A percentile compares a stretch with the other conserved stretches of the same genome.
Evolutionary conservation across 2,113 vertebrate species (phyloP).

Genomic region (Halichoeres trimaculatus): DNA sequence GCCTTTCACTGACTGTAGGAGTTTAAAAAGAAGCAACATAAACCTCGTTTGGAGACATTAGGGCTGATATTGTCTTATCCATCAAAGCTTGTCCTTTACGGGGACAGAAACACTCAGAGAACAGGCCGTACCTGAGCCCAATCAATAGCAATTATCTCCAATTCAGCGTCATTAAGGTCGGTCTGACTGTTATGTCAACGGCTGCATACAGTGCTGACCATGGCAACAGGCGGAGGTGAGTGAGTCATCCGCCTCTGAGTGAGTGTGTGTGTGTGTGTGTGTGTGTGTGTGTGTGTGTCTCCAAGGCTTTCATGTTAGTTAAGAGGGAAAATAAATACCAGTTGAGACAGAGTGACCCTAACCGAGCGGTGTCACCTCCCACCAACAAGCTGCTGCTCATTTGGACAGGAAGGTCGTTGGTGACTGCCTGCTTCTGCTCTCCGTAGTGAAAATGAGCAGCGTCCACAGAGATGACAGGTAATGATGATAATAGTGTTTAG

Average conservation of each 20-base stretch:
- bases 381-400: constrained; percentile 20
- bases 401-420: neutral
- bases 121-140: constrained; percentile 38
- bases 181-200: constrained; percentile 46
- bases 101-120: constrained; percentile 15
- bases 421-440: too few relatives aligned
- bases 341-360: constrained; percentile 40
- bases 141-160: constrained; percentile 64
- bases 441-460: neutral
- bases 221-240: constrained; percentile 55
- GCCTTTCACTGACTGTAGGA: neutral
- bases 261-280: constrained; percentile 27
- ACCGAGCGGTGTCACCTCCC: constrained; percentile 10
- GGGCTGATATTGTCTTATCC: constrained; percentile 15
- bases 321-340: constrained; percentile 18
- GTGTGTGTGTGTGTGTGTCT: constrained; percentile 18
- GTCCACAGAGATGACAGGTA: too few relatives aligned
- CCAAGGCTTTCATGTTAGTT: neutral
- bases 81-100: constrained; percentile 32
- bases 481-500: too few relatives aligned
- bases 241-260: constrained; percentile 53
- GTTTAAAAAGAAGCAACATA: constrained; percentile 1
- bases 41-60: constrained; percentile 3
- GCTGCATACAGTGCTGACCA: constrained; percentile 33
- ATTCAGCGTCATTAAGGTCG: constrained; percentile 49